These are phyloP conservation scores for Iguana delicatissima DNA, from an alignment of 2,797 vertebrate species.

Conservation along the genomic window DNA sequence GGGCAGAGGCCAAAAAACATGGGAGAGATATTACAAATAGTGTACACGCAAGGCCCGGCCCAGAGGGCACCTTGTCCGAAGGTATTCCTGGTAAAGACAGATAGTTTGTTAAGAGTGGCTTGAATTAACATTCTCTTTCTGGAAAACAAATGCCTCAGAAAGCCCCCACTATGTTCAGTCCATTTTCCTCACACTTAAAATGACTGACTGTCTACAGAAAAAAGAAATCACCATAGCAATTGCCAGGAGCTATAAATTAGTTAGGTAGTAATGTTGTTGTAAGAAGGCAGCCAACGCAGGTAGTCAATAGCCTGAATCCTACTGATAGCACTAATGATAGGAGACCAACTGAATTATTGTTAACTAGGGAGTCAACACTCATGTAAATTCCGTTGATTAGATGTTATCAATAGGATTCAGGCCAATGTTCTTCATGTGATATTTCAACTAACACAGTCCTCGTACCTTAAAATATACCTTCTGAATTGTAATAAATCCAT, in stretches of 20 bases:
- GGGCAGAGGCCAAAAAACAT: slow-evolving; percentile 6
- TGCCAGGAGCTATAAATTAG: neutral
- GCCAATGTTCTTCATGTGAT: neutral
- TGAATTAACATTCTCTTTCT: neutral
- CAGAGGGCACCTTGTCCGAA: neutral
- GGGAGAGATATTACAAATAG: neutral
- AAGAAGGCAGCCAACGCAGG: neutral
- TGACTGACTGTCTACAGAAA: neutral
- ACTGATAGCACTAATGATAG: no score
- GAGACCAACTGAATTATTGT: no score
- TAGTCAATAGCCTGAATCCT: no score
- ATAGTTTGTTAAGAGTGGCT: neutral
- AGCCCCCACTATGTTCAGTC: neutral
- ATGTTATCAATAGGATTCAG: no score
- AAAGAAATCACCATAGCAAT: neutral
- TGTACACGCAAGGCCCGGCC: neutral
- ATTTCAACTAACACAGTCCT: neutral
- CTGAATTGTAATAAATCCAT: neutral
- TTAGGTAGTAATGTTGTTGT: neutral
- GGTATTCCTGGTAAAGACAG: neutral
- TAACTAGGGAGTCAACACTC: neutral
- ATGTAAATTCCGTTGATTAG: no score
- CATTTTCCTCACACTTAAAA: neutral
- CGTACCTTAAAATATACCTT: no score
- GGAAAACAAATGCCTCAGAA: neutral